phyloP scores from a whole-genome alignment of 1,140 invertebrate species.

The Drosophila obscura region DNA sequence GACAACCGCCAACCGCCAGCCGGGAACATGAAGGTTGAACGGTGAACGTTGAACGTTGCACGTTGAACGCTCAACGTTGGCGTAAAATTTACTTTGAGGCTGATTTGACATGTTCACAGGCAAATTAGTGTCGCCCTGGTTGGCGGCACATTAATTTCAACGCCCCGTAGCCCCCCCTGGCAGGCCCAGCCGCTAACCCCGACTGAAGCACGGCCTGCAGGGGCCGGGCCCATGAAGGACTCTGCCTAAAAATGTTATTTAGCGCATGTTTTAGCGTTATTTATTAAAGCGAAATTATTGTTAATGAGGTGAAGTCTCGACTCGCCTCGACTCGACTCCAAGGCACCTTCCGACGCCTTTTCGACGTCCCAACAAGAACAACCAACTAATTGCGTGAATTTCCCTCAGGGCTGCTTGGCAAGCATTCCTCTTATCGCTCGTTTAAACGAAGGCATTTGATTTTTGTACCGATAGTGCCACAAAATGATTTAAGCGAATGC shows the following conservation, averaged over 20 bases:
- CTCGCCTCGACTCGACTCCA: slow-evolving; percentile 22
- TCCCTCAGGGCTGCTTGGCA: slow-evolving; percentile 25
- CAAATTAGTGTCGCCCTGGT: slow-evolving; percentile 77
- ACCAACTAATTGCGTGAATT: slow-evolving; percentile 77
- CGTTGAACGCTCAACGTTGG: slow-evolving; percentile 33
- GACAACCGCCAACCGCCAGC: too few species aligned
- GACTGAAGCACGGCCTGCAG: background rate
- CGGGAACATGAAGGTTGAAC: slow-evolving; percentile 26
- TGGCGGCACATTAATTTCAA: slow-evolving; percentile 76
- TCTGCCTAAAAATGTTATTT: slow-evolving; percentile 76
- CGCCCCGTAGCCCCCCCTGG: slow-evolving; percentile 20
- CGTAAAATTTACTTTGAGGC: slow-evolving; percentile 75
- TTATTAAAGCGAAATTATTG: slow-evolving; percentile 82
- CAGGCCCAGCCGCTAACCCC: too few species aligned
- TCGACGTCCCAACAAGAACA: slow-evolving; percentile 66
- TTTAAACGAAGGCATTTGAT: slow-evolving; percentile 82
- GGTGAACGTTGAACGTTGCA: slow-evolving; percentile 19
- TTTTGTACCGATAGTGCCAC: slow-evolving; percentile 78
- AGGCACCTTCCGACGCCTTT: slow-evolving; percentile 71
- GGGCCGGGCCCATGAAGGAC: slow-evolving; percentile 11
- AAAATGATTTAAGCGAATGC: slow-evolving; percentile 69
- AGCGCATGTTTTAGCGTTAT: slow-evolving; percentile 82
- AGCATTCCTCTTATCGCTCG: slow-evolving; percentile 67
- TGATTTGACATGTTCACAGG: slow-evolving; percentile 82
- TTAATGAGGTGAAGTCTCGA: slow-evolving; percentile 65